Base-by-base conservation (phyloP, 2,888 invertebrate genomes). In the Diaphora mendica region DNA sequence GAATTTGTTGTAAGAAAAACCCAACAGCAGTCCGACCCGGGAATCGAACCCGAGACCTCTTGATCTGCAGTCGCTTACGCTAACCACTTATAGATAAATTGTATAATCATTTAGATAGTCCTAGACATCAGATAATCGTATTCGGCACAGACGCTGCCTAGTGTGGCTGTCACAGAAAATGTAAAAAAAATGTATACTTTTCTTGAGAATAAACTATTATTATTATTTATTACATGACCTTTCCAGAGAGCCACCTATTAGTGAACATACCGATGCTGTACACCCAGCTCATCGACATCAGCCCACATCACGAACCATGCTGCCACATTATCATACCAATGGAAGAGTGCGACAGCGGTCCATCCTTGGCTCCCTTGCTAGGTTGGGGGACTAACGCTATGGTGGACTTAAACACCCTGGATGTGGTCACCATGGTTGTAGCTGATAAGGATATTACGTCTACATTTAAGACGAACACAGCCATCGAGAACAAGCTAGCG, bases 211-310 rank as follows among this genome's bases (percentile, higher is more conserved):
- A 39, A 39, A 7, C 39, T 8, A 42, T 42, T 42, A 42, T 39
- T 7, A 51, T 55, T 55, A 15, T 30, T 39, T 39, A n/a, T 15
- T 68, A n/a, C 5, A 26, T 68, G 20, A 20, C 11, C 26, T 26
- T 72, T 85, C 78, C 94, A 97, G 97, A 97, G 79, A 97, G 98
- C 89, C 97, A 98, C 85, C 96, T 99, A 88, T 91, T 98, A 55
- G 98, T 99, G 2, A 97, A 97, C 86, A 97, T 98, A 39, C 98
- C 98, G 23, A 98, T 97, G 87, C 96, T 98, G 48, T 99, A 98
- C 93, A 97, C 98, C 0, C 98, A 99, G 88, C 93, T 99, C 42
- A 94, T 99, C 72, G 99, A 99, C 93, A 97, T 98, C 68, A 98
- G 98, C 7, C 94, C 97, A 17, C 96, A 97, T 85, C 98, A 98